A percentile compares a stretch with the other conserved stretches of the same genome.
These are phyloP conservation scores for Antechinus stuartii DNA, from an alignment of 2,113 vertebrate genomes.

Conservation along the genomic window DNA sequence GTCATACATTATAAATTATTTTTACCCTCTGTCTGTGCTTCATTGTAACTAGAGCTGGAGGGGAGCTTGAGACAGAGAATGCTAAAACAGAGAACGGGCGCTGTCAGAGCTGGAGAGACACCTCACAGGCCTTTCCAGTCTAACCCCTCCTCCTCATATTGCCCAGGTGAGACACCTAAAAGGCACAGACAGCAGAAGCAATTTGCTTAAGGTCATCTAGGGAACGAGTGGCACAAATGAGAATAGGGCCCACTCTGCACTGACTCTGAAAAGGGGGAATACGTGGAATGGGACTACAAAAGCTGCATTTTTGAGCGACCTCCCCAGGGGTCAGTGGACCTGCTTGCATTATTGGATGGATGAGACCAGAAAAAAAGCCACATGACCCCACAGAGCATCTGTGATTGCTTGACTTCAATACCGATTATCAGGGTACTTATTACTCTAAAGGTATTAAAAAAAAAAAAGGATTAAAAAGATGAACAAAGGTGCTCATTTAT, in stretches of 20 bases:
- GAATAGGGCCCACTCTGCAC: background rate
- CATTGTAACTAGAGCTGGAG: background rate
- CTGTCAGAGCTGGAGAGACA: background rate
- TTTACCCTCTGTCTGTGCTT: background rate
- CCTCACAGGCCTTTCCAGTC: background rate
- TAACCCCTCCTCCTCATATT: background rate
- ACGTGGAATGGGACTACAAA: background rate
- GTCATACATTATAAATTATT: fast-evolving
- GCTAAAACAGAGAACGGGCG: background rate
- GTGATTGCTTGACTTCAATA: background rate
- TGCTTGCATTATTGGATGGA: background rate
- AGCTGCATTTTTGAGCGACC: background rate
- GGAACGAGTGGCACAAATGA: background rate
- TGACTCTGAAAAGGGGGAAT: background rate
- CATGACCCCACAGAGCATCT: background rate
- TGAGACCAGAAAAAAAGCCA: background rate
- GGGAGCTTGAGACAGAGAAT: background rate
- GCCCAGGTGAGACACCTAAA: background rate
- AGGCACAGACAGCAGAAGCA: background rate
- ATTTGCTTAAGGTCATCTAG: background rate
- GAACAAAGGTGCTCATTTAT: background rate
- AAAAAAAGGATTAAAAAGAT: background rate
- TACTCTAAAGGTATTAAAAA: background rate
- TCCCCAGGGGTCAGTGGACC: background rate
- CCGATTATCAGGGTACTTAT: background rate